A percentile compares a stretch with the other conserved stretches of the same genome.
Conservation (phyloP, 2,113 vertebrate species). For the Paramormyrops kingsleyae region DNA sequence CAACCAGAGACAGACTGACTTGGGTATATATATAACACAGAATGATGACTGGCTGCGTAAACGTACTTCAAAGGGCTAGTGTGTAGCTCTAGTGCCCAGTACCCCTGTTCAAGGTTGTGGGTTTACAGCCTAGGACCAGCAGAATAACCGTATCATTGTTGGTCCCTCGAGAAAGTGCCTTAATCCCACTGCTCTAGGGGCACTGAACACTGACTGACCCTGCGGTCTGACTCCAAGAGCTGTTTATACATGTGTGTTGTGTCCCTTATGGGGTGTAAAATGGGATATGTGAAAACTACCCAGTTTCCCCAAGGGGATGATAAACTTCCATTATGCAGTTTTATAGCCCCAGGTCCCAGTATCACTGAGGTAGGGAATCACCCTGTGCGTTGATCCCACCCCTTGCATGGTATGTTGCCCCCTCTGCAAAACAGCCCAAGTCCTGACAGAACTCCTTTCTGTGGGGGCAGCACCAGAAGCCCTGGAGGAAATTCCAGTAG, state of each 20-base stretch:
- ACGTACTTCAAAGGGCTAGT: not conserved
- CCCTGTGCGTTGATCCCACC: not conserved
- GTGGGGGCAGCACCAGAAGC: not conserved
- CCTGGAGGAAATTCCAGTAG: not conserved
- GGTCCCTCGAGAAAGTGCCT: not conserved
- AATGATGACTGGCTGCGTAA: not conserved
- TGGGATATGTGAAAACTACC: not conserved
- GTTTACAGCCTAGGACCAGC: not conserved
- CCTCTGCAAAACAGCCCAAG: not conserved
- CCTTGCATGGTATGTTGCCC: not conserved
- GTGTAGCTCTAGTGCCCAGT: not conserved
- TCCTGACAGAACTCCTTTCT: not conserved
- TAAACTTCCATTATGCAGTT: not conserved
- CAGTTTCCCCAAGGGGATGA: not conserved
- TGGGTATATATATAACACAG: not conserved
- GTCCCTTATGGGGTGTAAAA: not conserved
- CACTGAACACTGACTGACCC: not conserved
- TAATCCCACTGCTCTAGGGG: not conserved
- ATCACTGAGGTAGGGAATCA: not conserved
- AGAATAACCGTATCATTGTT: not conserved
- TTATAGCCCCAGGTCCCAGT: not conserved
- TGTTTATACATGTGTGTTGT: not conserved
- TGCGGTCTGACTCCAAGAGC: not conserved
- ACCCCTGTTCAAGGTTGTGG: not conserved
- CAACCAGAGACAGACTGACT: not conserved